Evolutionary conservation across 2,113 vertebrate genomes (phyloP).

Genomic region (Meriones unguiculatus): DNA sequence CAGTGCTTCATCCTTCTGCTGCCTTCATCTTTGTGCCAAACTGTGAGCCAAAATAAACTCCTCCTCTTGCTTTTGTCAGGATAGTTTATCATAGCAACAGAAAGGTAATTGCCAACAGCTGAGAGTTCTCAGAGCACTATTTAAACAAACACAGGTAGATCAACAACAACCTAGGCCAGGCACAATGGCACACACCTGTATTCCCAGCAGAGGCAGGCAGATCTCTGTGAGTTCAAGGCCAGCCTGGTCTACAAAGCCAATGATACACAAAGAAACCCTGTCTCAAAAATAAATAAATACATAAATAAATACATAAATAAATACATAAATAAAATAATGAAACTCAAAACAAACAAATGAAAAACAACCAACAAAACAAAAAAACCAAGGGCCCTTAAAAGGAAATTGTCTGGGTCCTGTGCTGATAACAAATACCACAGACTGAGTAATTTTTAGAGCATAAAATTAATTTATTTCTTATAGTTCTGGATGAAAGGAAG

Average conservation of each 20-base stretch:
- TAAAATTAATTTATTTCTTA: neutral
- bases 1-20: too few species aligned
- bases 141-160: neutral
- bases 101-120: neutral
- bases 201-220: neutral
- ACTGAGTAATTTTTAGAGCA: neutral
- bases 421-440: neutral
- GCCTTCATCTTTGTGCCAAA: neutral
- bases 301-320: too few species aligned
- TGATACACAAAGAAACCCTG: neutral
- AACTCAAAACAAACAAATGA: neutral
- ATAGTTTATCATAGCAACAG: neutral
- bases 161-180: neutral
- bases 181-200: neutral
- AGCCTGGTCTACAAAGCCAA: neutral
- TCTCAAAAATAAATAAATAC: neutral
- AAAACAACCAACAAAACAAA: neutral
- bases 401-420: neutral
- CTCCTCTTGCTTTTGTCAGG: neutral
- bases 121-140: neutral
- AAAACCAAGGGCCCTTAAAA: neutral
- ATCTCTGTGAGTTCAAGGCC: neutral
- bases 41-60: neutral
- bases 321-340: neutral
- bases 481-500: neutral